A percentile compares a stretch with the other conserved stretches of the same genome.
Conservation (phyloP, 1,140 invertebrate genomes). For the Calliphora vicina region DNA sequence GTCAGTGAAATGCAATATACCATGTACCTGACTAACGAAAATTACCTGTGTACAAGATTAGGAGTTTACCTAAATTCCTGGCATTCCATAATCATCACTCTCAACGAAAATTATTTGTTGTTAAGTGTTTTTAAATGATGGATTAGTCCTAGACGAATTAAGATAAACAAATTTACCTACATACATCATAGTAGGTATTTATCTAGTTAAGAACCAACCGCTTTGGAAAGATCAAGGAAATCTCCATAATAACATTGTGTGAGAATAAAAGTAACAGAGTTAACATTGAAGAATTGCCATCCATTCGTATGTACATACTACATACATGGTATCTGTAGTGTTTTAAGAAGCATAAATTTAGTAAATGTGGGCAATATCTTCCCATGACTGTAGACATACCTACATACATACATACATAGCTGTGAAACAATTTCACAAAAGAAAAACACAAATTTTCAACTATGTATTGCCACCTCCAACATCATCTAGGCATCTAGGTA, state of each 20-base stretch:
- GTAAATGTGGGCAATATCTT: not conserved
- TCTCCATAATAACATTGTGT: not conserved
- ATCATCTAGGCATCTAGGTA: not conserved
- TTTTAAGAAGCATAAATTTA: not conserved
- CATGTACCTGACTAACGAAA: too few species aligned
- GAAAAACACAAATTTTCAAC: not conserved
- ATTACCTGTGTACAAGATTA: too few species aligned
- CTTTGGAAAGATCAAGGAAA: too few species aligned
- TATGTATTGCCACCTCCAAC: not conserved
- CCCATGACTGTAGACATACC: not conserved
- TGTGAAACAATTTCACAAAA: not conserved
- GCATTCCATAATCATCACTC: too few species aligned
- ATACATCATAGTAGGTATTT: too few species aligned
- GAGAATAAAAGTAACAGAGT: not conserved
- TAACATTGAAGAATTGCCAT: not conserved
- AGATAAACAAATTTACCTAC: too few species aligned
- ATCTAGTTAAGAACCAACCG: too few species aligned
- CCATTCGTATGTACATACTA: not conserved
- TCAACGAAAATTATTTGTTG: too few species aligned
- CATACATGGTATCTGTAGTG: not conserved
- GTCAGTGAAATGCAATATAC: too few species aligned
- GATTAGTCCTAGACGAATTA: too few species aligned
- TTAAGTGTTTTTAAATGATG: too few species aligned
- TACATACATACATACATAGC: not conserved
- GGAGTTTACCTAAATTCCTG: too few species aligned